Evolutionary conservation across 1,140 invertebrate species (phyloP).

Genomic region (Zaprionus kolodkinae): DNA sequence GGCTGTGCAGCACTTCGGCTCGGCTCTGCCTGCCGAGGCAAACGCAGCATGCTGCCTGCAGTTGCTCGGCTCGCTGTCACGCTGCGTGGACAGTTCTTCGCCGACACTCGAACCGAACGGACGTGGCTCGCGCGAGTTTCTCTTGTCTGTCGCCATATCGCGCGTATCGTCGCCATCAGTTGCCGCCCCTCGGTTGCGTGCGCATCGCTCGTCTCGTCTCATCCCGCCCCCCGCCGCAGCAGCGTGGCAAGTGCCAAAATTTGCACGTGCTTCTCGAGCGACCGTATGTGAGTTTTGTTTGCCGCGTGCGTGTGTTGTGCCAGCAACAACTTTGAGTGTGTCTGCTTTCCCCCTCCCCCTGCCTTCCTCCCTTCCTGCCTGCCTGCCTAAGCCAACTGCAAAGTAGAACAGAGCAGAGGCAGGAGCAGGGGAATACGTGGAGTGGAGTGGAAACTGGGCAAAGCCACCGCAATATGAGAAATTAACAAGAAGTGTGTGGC

Average conservation of each 20-base stretch:
- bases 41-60: neutral
- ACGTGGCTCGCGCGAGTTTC: slow-evolving; percentile 43
- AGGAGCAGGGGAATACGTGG: neutral
- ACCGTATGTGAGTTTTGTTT: slow-evolving; percentile 43
- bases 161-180: slow-evolving; percentile 1
- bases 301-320: slow-evolving; percentile 38
- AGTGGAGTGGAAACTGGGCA: neutral
- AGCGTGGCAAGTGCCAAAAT: slow-evolving; percentile 34
- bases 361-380: no score
- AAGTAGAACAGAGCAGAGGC: slow-evolving; percentile 6
- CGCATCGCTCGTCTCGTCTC: slow-evolving; percentile 13
- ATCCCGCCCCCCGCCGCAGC: neutral
- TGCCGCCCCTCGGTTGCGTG: slow-evolving; percentile 24
- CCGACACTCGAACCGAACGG: slow-evolving; percentile 39
- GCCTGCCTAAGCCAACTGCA: slow-evolving; percentile 3
- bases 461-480: slow-evolving; percentile 37
- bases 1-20: neutral
- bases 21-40: neutral
- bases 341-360: neutral
- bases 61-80: neutral
- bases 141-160: neutral
- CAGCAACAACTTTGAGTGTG: slow-evolving; percentile 49
- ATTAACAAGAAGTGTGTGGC: slow-evolving; percentile 40
- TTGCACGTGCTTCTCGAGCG: slow-evolving; percentile 52
- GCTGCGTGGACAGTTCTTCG: slow-evolving; percentile 44